A percentile compares a stretch with the other conserved stretches of the same genome.
Evolutionary conservation across 2,113 vertebrate genomes (phyloP).

Genomic region (Cyanoramphus novaezelandiae): DNA sequence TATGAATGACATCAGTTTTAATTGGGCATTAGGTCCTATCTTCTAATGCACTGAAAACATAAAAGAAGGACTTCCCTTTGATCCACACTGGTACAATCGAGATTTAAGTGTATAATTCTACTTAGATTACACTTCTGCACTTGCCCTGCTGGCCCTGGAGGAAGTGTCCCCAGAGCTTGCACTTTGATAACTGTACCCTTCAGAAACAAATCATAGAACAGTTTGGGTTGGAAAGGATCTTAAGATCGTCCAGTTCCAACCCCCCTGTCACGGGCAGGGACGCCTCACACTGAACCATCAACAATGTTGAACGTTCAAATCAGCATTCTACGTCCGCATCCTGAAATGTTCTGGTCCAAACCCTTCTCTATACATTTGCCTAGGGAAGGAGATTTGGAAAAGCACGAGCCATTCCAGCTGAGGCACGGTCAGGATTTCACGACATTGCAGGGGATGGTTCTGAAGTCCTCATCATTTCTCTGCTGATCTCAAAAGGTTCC

Average conservation of each 20-base stretch:
- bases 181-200: not conserved
- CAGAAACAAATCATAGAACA: not conserved
- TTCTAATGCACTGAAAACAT: slow-evolving; percentile 1
- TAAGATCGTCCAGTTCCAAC: not conserved
- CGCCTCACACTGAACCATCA: not conserved
- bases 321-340: not conserved
- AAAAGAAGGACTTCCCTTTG: slow-evolving; percentile 8
- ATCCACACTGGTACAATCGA: slow-evolving; percentile 9
- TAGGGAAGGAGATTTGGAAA: not conserved
- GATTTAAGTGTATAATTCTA: not conserved
- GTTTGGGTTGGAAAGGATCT: not conserved
- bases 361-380: not conserved
- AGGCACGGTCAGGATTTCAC: not conserved
- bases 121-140: not conserved
- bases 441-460: not conserved
- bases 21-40: not conserved
- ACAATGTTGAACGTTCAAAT: not conserved
- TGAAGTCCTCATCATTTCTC: not conserved
- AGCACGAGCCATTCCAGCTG: not conserved
- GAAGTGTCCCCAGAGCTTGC: not conserved
- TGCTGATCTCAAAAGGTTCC: not conserved
- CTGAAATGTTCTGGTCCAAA: not conserved
- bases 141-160: not conserved
- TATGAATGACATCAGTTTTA: not conserved
- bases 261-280: not conserved